These are phyloP conservation scores for Choreutis nemorana DNA, from an alignment of 2,888 invertebrate species.

Conservation along the genomic window DNA sequence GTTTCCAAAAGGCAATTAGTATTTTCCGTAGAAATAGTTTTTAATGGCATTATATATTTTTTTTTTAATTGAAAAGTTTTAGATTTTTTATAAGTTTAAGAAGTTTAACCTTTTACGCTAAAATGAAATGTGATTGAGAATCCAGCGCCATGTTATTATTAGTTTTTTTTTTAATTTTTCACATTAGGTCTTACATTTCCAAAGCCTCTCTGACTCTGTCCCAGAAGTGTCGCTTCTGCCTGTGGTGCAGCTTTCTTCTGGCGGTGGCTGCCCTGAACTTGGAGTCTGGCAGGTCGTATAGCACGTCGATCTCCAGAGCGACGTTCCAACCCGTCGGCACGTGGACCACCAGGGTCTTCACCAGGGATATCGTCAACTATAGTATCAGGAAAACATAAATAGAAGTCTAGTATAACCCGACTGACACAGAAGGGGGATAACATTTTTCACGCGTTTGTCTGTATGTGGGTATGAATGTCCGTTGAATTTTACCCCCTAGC, in stretches of 20 bases:
- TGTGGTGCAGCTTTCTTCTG: slow-evolving; percentile 38
- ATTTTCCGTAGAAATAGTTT: too few relatives aligned
- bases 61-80: too few relatives aligned
- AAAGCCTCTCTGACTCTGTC: slow-evolving; percentile 43
- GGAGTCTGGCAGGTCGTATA: slow-evolving; percentile 57
- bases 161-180: too few relatives aligned
- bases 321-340: slow-evolving; percentile 67
- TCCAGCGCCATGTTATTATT: too few relatives aligned
- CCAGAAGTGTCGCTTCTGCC: slow-evolving; percentile 65
- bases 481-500: too few relatives aligned
- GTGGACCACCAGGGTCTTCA: slow-evolving; percentile 64
- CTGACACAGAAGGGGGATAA: slow-evolving; percentile 12
- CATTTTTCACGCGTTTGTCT: too few relatives aligned
- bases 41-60: too few relatives aligned
- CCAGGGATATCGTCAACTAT: slow-evolving; percentile 63
- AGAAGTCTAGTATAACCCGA: slow-evolving; percentile 6
- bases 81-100: too few relatives aligned
- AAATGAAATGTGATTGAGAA: too few relatives aligned
- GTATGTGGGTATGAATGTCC: too few relatives aligned
- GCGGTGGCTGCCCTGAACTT: slow-evolving; percentile 30
- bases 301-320: slow-evolving; percentile 66
- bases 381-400: slow-evolving; percentile 14
- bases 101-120: too few relatives aligned
- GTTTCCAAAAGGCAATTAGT: too few relatives aligned
- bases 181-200: slow-evolving; percentile 51